A percentile compares a stretch with the other conserved stretches of the same genome.
Conservation (phyloP, 1,140 invertebrate species). For the Chironomus striatipennis region DNA sequence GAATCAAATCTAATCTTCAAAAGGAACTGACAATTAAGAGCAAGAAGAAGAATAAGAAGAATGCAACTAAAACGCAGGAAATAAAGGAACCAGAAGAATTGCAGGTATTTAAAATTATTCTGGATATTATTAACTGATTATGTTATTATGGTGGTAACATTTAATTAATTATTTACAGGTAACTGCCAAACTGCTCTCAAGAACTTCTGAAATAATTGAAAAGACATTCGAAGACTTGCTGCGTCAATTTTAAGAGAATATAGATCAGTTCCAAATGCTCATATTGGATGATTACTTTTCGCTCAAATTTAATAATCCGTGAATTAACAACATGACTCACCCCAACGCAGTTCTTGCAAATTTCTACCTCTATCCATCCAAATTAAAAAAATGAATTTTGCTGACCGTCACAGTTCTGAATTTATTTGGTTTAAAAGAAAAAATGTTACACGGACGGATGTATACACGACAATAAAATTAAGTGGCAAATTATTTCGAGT, state of each 20-base stretch:
- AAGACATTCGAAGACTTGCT: conserved; percentile 46
- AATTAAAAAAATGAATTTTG: conserved; percentile 56
- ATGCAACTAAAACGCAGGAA: conserved; percentile 29
- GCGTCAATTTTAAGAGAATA: conserved; percentile 28
- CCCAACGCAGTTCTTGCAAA: conserved; percentile 61
- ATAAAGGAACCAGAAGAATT: conserved; percentile 34
- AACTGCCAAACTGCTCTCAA: conserved; percentile 25
- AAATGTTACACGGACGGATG: too few species aligned
- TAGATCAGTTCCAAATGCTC: conserved; percentile 40
- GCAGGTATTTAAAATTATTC: conserved; percentile 19
- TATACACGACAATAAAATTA: conserved; percentile 52
- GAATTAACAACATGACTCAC: conserved; percentile 53
- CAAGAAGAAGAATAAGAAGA: conserved; percentile 39
- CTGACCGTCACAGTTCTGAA: conserved; percentile 45
- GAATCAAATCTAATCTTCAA: conserved; percentile 52
- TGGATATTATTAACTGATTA: neutral
- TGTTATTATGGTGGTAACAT: too few species aligned
- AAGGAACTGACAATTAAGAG: conserved; percentile 45
- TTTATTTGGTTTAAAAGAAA: conserved; percentile 61
- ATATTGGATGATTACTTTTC: conserved; percentile 48
- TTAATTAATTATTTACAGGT: conserved; percentile 29
- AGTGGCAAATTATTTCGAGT: conserved; percentile 56
- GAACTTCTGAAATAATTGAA: conserved; percentile 37
- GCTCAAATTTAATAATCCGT: conserved; percentile 66
- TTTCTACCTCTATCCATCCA: conserved; percentile 68